Evolutionary conservation across 1,140 invertebrate species (phyloP), one percentile per base, ranked within the genome.

Genomic region (Phthorimaea operculella): DNA sequence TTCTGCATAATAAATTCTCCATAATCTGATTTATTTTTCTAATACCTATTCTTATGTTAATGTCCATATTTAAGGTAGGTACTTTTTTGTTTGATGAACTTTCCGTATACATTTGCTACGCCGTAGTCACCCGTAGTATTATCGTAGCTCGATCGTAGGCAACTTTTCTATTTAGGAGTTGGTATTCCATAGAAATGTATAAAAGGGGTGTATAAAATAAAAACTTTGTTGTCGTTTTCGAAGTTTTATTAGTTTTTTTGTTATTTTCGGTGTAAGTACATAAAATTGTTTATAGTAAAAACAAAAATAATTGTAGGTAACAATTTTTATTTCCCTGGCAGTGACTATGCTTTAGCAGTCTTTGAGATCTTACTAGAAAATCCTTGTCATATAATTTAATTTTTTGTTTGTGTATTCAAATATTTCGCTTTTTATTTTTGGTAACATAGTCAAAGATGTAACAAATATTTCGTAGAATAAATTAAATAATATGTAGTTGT

Each of bases 321-420:
- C 79, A 81, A 74, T 60, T 60, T 33, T 76, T 73, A 60, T 77
- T 66, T 74, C 60, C 57, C 63, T 74, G 76, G 76, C 78, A 79
- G 74, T 83, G 72, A 84, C 81, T 84, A 83, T 84, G 81, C 81
- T 77, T 74, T 74, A 64, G 74, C 81, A 84, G 81, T 84, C 81
- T 84, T 83, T 76, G 72, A 73, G 75, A 75, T 78, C 71, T 76
- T 77, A 57, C 62, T 59, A 57, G 63, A 72, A 71, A 67, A 59
- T 61, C 54, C 58, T 54, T 59, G 42, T 47, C 42, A 52, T 34
- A 55, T 52, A 50, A 47, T 51, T 55, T 55, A 51, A 28, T 6
- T 28, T 45, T 12, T 36, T 16, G 14, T 52, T 50, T 55, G 44
- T 50, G 6, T 52, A 52, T 36, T 28, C 39, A 28, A 28, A 28